A percentile compares a stretch with the other conserved stretches of the same genome.
phyloP scores from a whole-genome alignment of 2,888 invertebrate species.

The Lepidocyrtoides sp. region DNA sequence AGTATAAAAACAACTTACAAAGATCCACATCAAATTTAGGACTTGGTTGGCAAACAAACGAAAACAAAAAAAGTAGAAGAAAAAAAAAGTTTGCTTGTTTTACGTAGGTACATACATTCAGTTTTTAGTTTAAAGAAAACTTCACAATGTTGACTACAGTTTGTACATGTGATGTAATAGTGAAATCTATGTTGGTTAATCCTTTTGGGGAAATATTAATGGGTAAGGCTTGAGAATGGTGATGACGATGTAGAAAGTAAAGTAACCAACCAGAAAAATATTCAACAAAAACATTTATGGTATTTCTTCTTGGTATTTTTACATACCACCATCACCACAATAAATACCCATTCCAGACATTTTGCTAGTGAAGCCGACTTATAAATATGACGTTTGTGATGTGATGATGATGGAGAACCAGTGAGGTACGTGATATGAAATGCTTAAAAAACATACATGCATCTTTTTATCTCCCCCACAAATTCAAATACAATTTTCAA shows the following conservation, averaged over 20 bases:
- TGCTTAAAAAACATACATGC: background rate
- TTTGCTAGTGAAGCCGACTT: background rate
- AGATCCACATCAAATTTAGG: background rate
- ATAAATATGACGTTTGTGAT: conserved; percentile 20
- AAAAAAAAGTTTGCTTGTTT: conserved; percentile 1
- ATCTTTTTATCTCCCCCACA: conserved; percentile 9
- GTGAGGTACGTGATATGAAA: background rate
- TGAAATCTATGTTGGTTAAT: conserved; percentile 6
- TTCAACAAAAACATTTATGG: background rate
- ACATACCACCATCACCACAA: background rate
- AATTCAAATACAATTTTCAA: conserved; percentile 8
- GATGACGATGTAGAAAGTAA: background rate
- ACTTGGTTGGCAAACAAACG: background rate
- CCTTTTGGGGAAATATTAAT: conserved; percentile 38
- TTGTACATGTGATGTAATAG: background rate
- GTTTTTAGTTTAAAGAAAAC: conserved; percentile 25
- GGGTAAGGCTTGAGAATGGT: background rate
- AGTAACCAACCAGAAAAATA: background rate
- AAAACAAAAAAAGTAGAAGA: conserved; percentile 16
- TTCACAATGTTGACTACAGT: background rate
- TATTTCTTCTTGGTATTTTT: background rate
- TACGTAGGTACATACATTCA: no score
- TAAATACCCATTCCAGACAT: background rate
- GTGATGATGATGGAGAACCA: background rate
- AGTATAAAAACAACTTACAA: background rate